Evolutionary conservation across 2,797 vertebrate species (phyloP).

Genomic region (Coreius guichenoti): DNA sequence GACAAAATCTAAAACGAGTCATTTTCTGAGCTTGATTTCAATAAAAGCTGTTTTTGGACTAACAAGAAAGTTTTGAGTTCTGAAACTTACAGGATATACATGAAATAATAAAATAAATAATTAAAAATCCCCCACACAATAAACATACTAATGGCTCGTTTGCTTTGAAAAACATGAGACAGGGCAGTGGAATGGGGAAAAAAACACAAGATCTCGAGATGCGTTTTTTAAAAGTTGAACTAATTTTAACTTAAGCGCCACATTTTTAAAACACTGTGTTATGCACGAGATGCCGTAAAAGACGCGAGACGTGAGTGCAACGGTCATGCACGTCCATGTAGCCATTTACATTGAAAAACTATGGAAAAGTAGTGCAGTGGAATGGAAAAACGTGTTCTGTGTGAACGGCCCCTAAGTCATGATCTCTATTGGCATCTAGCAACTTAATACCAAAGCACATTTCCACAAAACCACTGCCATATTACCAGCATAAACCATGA

Average conservation of each 20-base stretch:
- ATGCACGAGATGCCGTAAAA: no score
- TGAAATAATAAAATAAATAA: neutral
- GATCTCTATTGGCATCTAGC: neutral
- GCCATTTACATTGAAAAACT: no score
- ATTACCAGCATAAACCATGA: conserved; percentile 34
- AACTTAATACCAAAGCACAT: conserved; percentile 17
- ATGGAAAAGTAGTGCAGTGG: no score
- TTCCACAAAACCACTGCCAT: conserved; percentile 19
- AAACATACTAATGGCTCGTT: neutral
- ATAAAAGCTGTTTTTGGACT: neutral
- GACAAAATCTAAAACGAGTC: neutral
- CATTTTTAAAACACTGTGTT: no score
- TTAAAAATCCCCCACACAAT: neutral
- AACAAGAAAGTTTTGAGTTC: neutral
- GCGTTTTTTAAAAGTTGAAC: no score
- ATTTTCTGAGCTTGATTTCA: neutral
- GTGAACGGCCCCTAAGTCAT: neutral
- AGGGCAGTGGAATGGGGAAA: no score
- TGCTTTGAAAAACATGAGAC: no score
- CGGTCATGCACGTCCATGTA: no score
- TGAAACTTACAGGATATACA: neutral
- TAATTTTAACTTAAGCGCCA: no score
- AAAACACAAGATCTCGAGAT: no score
- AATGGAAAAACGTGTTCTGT: no score
- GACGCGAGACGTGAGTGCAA: no score